These are phyloP conservation scores for Cariama cristata DNA, from an alignment of 2,113 vertebrate species.

Conservation along the genomic window DNA sequence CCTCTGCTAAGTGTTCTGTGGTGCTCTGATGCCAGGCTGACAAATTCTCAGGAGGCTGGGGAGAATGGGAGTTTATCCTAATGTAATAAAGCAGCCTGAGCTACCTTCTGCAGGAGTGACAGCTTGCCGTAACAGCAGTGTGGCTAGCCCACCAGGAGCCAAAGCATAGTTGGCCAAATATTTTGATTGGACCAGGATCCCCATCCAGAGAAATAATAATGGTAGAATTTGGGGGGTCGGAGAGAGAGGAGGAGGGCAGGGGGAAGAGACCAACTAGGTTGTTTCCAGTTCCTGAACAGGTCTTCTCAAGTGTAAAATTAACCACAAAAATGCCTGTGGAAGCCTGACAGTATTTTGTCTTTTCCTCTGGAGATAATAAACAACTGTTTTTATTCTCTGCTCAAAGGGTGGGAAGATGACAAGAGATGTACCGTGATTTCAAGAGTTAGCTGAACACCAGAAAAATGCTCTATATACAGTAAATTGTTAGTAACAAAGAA, in stretches of 20 bases:
- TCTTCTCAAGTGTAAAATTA: background rate
- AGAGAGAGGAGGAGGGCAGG: background rate
- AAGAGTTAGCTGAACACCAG: background rate
- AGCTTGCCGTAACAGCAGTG: background rate
- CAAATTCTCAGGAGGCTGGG: background rate
- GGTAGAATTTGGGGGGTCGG: background rate
- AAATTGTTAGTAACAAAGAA: background rate
- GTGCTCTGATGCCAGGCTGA: background rate
- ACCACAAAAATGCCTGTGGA: background rate
- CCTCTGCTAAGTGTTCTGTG: background rate
- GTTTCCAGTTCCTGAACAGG: background rate
- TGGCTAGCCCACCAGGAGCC: background rate
- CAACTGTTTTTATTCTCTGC: background rate
- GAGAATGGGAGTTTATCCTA: background rate
- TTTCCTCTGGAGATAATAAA: background rate
- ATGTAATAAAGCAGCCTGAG: background rate
- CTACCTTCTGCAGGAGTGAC: background rate
- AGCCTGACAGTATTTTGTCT: background rate
- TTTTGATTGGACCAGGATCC: background rate
- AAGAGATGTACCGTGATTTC: background rate
- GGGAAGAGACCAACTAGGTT: background rate
- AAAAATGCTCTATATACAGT: background rate
- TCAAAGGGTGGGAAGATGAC: background rate
- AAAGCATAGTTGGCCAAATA: background rate
- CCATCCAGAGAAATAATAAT: background rate